Percentiles rank a stretch among this genome's conserved stretches.
Conservation (phyloP, 2,113 vertebrate species). For the Meleagris gallopavo region DNA sequence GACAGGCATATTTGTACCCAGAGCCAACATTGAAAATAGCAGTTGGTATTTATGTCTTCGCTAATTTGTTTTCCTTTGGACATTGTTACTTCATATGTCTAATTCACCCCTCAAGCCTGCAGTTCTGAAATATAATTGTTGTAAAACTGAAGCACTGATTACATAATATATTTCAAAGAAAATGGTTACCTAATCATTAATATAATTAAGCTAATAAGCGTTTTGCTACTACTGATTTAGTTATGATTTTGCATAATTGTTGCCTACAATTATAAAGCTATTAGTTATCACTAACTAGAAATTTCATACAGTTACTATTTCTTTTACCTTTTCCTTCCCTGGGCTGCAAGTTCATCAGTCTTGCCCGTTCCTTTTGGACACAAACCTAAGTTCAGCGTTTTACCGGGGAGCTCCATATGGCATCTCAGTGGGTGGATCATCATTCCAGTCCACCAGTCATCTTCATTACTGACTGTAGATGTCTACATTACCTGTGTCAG, state of each 20-base stretch:
- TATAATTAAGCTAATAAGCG: background rate
- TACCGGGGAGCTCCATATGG: background rate
- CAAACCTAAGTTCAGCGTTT: accelerated
- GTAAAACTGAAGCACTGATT: background rate
- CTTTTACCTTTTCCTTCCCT: background rate
- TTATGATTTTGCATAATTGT: background rate
- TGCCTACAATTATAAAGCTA: background rate
- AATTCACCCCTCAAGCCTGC: background rate
- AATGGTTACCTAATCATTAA: background rate
- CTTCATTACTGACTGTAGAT: background rate
- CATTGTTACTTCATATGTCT: background rate
- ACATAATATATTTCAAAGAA: background rate
- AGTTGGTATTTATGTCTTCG: background rate
- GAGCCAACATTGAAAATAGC: background rate
- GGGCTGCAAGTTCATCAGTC: background rate
- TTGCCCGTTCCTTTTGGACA: background rate
- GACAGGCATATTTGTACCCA: background rate
- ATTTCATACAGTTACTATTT: background rate
- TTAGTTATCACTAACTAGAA: background rate
- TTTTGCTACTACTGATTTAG: background rate
- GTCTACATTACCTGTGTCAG: background rate
- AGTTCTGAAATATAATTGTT: background rate
- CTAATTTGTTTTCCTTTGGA: background rate
- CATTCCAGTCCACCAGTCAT: background rate
- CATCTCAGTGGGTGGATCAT: background rate